Base-by-base conservation (phyloP, 2,888 invertebrate genomes). In the Lottia scabra region DNA sequence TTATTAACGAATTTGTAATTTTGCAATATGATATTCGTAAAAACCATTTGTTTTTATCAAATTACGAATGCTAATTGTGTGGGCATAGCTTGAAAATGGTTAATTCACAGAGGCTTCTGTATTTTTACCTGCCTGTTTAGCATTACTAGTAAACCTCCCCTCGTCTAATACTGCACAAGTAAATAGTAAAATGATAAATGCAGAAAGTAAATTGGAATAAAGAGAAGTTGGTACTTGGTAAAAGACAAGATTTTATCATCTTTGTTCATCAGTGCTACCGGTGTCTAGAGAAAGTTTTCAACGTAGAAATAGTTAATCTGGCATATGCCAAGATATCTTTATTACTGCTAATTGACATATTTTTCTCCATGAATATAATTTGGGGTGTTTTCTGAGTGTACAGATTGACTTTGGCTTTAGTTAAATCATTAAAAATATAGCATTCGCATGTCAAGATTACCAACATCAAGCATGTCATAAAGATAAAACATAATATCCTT, bases 281-380 rank as follows among this genome's bases (percentile, higher is more conserved):
- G 23, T 23, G 56, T 13, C 23, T 38, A 19, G 23, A 13, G 56
- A 12, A 19, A 56, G 19, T 56, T 56, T 56, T 56, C 56, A 23
- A 56, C 56, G 23, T 56, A 13, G 56, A 56, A 56, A 23, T 56
- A 12, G 56, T 56, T 56, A 56, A 19, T 23, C 19, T 56, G 56
- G 56, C 56, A 56, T 56, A 56, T 56, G 56, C 56, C 56, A 56
- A 3, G 56, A 23, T 56, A 56, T 56, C 56, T 56, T 56, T 56
- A 56, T 56, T 56, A 16, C 56, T 23, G 56, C 23, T 56, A 56
- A 56, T 56, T 56, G 56, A 56, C 56, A 56, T 12, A 10, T 56
- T 56, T 23, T 56, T 56, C 56, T 23, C 13, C 12, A 13, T 56
- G 56, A 56, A 19, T 23, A 23, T 5, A 19, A 10, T 56, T 56